Evolutionary conservation across 2,113 vertebrate genomes (phyloP).

Genomic region (Crotalus viridis): DNA sequence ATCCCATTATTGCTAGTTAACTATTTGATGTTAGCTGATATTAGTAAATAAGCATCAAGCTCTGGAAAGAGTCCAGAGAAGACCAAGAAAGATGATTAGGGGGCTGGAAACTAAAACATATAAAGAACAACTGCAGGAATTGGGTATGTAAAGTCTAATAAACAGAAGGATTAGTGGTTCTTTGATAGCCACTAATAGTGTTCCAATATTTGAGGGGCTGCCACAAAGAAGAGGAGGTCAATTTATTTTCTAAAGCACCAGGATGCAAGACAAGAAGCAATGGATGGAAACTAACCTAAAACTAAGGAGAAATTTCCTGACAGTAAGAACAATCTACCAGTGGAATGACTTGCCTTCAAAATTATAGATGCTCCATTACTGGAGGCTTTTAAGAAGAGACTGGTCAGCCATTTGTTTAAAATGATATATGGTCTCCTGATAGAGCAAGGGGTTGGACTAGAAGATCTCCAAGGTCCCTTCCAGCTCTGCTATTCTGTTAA

Average conservation of each 20-base stretch:
- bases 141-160: not conserved
- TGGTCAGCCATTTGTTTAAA: no score
- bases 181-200: not conserved
- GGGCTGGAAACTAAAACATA: not conserved
- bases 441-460: not conserved
- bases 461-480: not conserved
- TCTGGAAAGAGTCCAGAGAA: not conserved
- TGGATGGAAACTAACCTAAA: no score
- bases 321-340: no score
- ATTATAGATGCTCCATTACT: no score
- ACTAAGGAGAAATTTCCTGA: no score
- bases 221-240: no score
- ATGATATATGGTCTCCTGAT: not conserved
- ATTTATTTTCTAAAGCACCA: no score
- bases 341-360: no score
- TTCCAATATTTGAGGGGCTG: no score
- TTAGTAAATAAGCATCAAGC: not conserved
- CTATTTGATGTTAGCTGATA: not conserved
- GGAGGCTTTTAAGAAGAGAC: no score
- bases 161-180: not conserved
- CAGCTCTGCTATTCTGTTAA: not conserved
- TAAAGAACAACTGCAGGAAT: not conserved
- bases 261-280: no score
- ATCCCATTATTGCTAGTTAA: not conserved
- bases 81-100: not conserved